Evolutionary conservation across 2,888 invertebrate species (phyloP).

Genomic region (Schizaphis graminum): DNA sequence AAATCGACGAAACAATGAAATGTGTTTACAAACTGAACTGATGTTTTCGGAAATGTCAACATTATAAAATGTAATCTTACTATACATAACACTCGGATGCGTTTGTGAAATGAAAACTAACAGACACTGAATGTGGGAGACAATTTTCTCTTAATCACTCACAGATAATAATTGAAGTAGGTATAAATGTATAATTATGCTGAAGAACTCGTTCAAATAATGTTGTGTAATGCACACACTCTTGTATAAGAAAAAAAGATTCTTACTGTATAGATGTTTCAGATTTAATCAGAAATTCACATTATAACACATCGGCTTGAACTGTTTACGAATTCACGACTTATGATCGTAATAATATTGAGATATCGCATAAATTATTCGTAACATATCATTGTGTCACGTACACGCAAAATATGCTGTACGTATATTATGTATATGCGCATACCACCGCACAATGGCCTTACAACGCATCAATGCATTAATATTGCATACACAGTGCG

Average conservation of each 20-base stretch:
- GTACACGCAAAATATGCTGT: not conserved
- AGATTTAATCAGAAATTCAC: not conserved
- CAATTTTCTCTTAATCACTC: not conserved
- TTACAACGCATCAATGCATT: slow-evolving; percentile 47
- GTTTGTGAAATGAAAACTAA: not conserved
- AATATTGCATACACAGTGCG: slow-evolving; percentile 58
- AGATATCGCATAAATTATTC: slow-evolving; percentile 37
- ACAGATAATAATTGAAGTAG: not conserved
- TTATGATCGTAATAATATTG: not conserved
- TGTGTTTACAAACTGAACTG: not conserved
- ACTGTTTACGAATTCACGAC: slow-evolving; percentile 34
- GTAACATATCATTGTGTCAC: slow-evolving; percentile 33
- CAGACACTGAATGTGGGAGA: not conserved
- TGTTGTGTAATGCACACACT: no score
- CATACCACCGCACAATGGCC: not conserved
- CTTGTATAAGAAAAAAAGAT: not conserved
- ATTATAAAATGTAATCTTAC: not conserved
- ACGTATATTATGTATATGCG: not conserved
- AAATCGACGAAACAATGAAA: not conserved
- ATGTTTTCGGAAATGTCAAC: not conserved
- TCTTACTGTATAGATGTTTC: not conserved
- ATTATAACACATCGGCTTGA: not conserved
- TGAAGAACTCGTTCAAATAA: not conserved
- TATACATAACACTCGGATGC: not conserved
- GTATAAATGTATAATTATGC: not conserved